Percentiles rank a stretch among this genome's conserved stretches.
Conservation (phyloP, 2,888 invertebrate species). For the Cryptophagus acutangulus region DNA sequence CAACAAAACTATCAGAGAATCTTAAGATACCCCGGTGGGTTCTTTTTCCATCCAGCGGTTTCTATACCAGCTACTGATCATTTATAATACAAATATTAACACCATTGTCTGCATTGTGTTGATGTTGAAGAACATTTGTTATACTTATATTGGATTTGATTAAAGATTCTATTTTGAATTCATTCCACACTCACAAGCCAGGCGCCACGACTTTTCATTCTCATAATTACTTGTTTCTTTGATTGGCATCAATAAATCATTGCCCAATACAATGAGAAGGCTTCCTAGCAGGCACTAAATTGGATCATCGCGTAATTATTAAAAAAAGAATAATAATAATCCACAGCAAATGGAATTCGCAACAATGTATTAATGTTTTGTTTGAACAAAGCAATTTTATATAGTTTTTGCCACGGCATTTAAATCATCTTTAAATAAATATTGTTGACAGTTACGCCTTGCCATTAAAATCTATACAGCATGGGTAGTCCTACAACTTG, state of each 20-base stretch:
- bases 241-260: conserved; percentile 6
- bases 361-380: too few relatives aligned
- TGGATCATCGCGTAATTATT: too few relatives aligned
- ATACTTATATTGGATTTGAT: conserved; percentile 4
- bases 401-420: conserved; percentile 6
- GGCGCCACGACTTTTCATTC: conserved; percentile 4
- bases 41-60: conserved; percentile 21
- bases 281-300: background rate
- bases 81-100: conserved; percentile 43
- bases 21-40: conserved; percentile 32
- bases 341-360: too few relatives aligned
- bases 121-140: conserved; percentile 7
- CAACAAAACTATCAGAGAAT: conserved; percentile 32
- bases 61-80: conserved; percentile 35
- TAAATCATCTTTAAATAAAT: conserved; percentile 49
- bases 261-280: conserved; percentile 2
- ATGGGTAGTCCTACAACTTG: conserved; percentile 40
- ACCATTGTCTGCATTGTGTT: conserved; percentile 29
- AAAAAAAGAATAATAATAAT: too few relatives aligned
- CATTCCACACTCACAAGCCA: background rate
- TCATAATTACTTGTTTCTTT: conserved; percentile 6
- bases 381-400: too few relatives aligned
- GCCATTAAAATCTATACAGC: conserved; percentile 41
- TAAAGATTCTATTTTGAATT: too few relatives aligned
- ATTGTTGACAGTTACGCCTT: conserved; percentile 47